Conservation (phyloP, 2,113 vertebrate genomes). For the Sinocyclocheilus grahami region DNA sequence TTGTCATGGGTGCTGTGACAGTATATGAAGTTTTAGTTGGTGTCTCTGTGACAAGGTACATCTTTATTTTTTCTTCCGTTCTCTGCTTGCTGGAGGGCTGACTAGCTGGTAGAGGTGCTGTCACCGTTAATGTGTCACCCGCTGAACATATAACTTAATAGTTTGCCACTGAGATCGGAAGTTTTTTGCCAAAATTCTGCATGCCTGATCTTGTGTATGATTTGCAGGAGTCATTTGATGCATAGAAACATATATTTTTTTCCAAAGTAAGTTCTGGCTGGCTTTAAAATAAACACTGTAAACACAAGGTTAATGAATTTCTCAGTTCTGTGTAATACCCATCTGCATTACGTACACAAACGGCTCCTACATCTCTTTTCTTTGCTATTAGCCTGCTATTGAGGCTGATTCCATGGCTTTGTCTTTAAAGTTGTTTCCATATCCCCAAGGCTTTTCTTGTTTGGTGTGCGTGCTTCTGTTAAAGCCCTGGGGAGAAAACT, state of each 20-base stretch:
- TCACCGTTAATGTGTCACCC: not conserved
- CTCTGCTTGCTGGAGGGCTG: not conserved
- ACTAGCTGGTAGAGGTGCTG: not conserved
- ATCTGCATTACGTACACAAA: not conserved
- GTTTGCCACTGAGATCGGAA: not conserved
- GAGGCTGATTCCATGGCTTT: not conserved
- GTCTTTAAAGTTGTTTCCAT: conserved; percentile 43
- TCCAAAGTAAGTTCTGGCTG: not conserved
- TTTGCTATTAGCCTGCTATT: not conserved
- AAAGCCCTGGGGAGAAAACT: conserved; percentile 51
- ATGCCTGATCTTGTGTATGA: not conserved
- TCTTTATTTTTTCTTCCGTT: not conserved
- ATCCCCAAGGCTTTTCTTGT: conserved; percentile 47
- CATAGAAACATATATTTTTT: not conserved
- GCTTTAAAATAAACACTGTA: not conserved
- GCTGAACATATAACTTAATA: not conserved
- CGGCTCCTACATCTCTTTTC: not conserved
- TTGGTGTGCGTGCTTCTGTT: conserved; percentile 37
- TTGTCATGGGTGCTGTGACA: not conserved
- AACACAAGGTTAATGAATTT: conserved; percentile 22
- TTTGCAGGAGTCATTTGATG: not conserved
- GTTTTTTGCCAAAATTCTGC: not conserved
- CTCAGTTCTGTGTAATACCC: not conserved
- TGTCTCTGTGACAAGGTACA: not conserved
- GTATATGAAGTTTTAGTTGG: not conserved